phyloP scores from a whole-genome alignment of 1,140 invertebrate species.

The Drosophila teissieri region DNA sequence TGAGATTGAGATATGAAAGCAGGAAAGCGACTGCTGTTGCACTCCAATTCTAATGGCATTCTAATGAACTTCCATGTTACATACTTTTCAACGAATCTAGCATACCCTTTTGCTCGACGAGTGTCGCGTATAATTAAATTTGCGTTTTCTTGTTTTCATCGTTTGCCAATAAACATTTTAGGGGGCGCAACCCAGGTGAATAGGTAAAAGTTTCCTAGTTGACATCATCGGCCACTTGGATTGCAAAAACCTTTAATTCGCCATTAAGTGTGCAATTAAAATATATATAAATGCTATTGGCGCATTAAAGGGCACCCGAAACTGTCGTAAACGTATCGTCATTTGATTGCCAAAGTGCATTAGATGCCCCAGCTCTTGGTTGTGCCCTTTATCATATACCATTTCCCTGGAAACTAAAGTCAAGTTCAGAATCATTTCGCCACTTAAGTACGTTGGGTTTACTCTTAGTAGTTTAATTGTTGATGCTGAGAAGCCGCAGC shows the following conservation, averaged over 20 bases:
- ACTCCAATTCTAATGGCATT: no score
- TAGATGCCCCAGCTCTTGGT: slow-evolving; percentile 12
- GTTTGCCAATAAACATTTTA: slow-evolving; percentile 43
- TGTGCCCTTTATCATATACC: background rate
- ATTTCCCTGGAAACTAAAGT: background rate
- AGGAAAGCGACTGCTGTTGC: no score
- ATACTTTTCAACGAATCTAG: no score
- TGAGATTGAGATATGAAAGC: no score
- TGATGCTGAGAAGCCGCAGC: slow-evolving; percentile 20
- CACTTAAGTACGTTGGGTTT: slow-evolving; percentile 1
- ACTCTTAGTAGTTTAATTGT: slow-evolving; percentile 57
- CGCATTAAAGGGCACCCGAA: background rate
- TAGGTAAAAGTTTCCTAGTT: slow-evolving; percentile 40
- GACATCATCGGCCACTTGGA: slow-evolving; percentile 40
- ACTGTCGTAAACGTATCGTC: slow-evolving; percentile 16
- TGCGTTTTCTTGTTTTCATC: slow-evolving; percentile 22
- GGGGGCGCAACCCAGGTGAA: slow-evolving; percentile 22
- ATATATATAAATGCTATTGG: slow-evolving; percentile 1
- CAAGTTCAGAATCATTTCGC: slow-evolving; percentile 4
- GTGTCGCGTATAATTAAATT: slow-evolving; percentile 24
- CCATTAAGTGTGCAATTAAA: slow-evolving; percentile 50
- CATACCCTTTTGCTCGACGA: no score
- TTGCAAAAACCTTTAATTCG: slow-evolving; percentile 54
- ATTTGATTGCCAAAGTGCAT: slow-evolving; percentile 11
- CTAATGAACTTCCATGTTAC: no score